phyloP scores from a whole-genome alignment of 1,140 invertebrate species.

The Drosophila orena region DNA sequence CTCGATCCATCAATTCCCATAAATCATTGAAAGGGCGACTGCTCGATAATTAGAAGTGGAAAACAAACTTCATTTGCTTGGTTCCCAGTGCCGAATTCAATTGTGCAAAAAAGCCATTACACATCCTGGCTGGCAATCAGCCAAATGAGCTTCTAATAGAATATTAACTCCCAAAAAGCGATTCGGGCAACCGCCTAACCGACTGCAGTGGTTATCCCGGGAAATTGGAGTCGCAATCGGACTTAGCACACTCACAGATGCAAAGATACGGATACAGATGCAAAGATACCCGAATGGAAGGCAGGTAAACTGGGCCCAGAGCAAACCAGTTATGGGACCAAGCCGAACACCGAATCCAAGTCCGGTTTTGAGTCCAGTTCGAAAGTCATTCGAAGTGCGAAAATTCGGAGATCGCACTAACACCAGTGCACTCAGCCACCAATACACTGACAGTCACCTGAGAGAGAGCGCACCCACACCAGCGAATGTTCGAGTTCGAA shows the following conservation, averaged over 20 bases:
- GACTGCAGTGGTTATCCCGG: slow-evolving; percentile 47
- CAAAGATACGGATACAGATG: slow-evolving; percentile 26
- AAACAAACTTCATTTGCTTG: slow-evolving; percentile 50
- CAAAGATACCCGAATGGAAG: slow-evolving; percentile 27
- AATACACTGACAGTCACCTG: slow-evolving; percentile 32
- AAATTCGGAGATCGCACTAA: slow-evolving; percentile 76
- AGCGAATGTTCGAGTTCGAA: slow-evolving; percentile 52
- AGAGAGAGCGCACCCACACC: slow-evolving; percentile 49
- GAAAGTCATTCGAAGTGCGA: slow-evolving; percentile 58
- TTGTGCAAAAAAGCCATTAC: slow-evolving; percentile 38
- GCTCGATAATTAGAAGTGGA: slow-evolving; percentile 64
- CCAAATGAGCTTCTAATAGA: slow-evolving; percentile 84
- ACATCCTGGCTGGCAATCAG: slow-evolving; percentile 80
- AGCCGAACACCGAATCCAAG: slow-evolving; percentile 63
- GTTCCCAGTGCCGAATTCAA: slow-evolving; percentile 39
- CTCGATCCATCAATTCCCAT: slow-evolving; percentile 67
- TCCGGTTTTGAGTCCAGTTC: slow-evolving; percentile 67
- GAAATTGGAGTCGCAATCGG: slow-evolving; percentile 35
- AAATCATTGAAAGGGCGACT: slow-evolving; percentile 52
- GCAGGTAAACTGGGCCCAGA: slow-evolving; percentile 62
- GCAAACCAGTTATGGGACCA: slow-evolving; percentile 48
- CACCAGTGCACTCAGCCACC: slow-evolving; percentile 44
- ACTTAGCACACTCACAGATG: slow-evolving; percentile 12
- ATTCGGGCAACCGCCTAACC: slow-evolving; percentile 55
- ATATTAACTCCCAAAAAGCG: slow-evolving; percentile 81